Percentiles rank a stretch among this genome's conserved stretches.
phyloP scores from a whole-genome alignment of 1,140 invertebrate species.

The Ceratina calcarata region DNA sequence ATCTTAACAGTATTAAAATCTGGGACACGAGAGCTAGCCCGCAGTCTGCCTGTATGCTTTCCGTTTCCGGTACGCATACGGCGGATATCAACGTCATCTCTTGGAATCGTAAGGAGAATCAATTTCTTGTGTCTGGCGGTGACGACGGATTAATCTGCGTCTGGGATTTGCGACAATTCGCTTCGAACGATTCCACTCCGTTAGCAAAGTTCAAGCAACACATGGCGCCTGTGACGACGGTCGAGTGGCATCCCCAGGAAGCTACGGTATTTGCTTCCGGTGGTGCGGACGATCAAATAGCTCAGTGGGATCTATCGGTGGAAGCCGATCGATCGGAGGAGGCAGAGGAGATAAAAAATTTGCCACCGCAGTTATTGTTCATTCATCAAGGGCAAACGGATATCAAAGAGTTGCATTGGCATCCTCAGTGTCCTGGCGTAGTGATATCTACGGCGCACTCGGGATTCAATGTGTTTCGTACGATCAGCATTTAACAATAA shows the following conservation, averaged over 20 bases:
- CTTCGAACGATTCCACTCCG: constrained; percentile 85
- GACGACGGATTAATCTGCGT: constrained; percentile 97
- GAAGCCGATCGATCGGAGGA: constrained; percentile 87
- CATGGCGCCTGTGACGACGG: constrained; percentile 93
- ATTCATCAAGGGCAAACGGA: constrained; percentile 99
- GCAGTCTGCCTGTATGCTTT: constrained; percentile 95
- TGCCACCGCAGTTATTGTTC: constrained; percentile 97
- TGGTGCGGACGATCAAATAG: constrained; percentile 97
- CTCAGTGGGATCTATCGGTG: constrained; percentile 97
- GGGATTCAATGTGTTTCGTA: constrained; percentile 98
- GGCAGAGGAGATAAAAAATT: constrained; percentile 83
- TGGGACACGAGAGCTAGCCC: constrained; percentile 94
- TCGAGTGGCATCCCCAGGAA: constrained; percentile 98
- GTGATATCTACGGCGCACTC: constrained; percentile 96
- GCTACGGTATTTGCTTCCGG: constrained; percentile 95
- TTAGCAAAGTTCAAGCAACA: constrained; percentile 98
- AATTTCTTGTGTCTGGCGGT: constrained; percentile 85
- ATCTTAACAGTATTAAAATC: constrained; percentile 86
- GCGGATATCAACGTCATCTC: constrained; percentile 98
- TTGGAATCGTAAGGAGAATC: constrained; percentile 95
- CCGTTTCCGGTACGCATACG: constrained; percentile 92
- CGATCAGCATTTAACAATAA: constrained; percentile 93
- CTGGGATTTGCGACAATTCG: constrained; percentile 97
- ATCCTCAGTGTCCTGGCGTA: constrained; percentile 95
- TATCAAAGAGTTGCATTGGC: constrained; percentile 99